These are phyloP conservation scores for Tichodroma muraria DNA, from an alignment of 2,113 vertebrate species.

Conservation along the genomic window DNA sequence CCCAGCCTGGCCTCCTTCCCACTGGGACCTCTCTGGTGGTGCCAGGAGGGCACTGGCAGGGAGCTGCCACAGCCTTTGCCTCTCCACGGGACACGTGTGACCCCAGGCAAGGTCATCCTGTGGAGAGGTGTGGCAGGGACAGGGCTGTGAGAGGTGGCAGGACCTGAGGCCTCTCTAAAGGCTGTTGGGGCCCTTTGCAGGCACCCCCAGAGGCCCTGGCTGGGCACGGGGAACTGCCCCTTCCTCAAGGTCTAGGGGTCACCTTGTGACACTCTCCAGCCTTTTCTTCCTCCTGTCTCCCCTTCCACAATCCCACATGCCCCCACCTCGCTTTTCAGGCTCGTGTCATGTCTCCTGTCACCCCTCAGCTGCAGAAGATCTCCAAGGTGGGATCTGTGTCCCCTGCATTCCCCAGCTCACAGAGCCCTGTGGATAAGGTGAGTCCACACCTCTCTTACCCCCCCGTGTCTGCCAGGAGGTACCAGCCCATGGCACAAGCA, in stretches of 20 bases:
- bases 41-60: neutral
- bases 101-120: neutral
- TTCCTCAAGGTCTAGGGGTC: neutral
- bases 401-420: neutral
- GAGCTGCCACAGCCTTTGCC: neutral
- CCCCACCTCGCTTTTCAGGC: neutral
- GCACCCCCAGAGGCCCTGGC: accelerated
- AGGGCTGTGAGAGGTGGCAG: neutral
- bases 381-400: neutral
- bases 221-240: neutral
- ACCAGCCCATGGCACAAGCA: neutral
- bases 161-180: too few relatives aligned
- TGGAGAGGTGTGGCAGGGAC: neutral
- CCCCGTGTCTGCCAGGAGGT: neutral
- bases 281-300: neutral
- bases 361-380: neutral
- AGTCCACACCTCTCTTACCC: neutral
- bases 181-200: neutral
- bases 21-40: accelerated
- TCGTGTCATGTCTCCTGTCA: accelerated
- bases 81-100: accelerated
- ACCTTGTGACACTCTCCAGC: neutral
- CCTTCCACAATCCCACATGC: accelerated
- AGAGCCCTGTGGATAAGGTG: neutral
- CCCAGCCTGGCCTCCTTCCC: neutral